Base-by-base conservation (phyloP, 2,888 invertebrate genomes). In the Drosophila cognata region DNA sequence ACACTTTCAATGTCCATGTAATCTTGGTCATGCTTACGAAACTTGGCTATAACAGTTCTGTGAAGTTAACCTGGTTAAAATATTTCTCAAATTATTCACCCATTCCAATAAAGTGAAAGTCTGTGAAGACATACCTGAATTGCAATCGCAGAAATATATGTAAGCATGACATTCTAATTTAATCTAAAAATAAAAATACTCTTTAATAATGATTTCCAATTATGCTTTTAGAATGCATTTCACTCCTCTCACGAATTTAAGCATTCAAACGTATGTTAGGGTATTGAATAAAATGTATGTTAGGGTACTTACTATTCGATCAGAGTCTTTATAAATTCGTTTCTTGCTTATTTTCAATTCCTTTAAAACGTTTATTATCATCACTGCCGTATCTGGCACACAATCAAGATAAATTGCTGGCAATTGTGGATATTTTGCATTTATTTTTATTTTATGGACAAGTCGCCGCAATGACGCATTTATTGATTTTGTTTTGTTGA, bases 331-430 rank as follows among this genome's bases (percentile, higher is more conserved):
- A 10, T 31, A 3, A 16, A 21, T 10, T 1, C 10, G 0, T 13
- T 52, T 46, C 36, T 38, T 21, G 21, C 50, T 57, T 56, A 35
- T 74, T 75, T 74, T 73, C 77, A 77, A 81, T 82, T 74, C 77
- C 82, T 79, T 80, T 82, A 82, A 83, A 88, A 85, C 71, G 79
- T 87, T 89, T 82, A 79, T 82, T 77, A 79, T 71, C 69, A 67
- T 72, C 80, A 70, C 68, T 67, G 73, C 79, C 64, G 71, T 79
- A 70, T 75, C 84, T 77, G 69, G 69, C 66, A 60, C 73, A 63
- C 74, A 80, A 86, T 89, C 89, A 78, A 88, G 85, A 89, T 88
- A 88, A 89, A 85, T 88, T 83, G 82, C 65, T 71, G 74, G 70
- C 80, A 88, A 85, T 85, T 88, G 86, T 38, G 90, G 76, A 75